Evolutionary conservation across 2,113 vertebrate species (phyloP).

Genomic region (Paradoxurus hermaphroditus): DNA sequence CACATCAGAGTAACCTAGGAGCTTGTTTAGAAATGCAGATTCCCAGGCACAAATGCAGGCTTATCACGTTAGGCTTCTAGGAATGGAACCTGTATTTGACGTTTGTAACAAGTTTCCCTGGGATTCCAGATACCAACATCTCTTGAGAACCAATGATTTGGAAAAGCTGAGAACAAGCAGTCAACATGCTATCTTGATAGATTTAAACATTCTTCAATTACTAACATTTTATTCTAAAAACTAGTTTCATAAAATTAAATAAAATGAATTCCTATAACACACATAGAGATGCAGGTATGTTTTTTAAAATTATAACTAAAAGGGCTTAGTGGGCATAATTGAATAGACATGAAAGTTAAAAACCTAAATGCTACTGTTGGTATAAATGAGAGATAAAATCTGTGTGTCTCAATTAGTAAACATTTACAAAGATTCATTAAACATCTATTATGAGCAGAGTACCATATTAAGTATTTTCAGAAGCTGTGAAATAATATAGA

Average conservation of each 20-base stretch:
- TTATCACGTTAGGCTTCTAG: neutral
- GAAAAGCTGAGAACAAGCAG: neutral
- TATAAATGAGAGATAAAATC: neutral
- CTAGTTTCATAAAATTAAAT: neutral
- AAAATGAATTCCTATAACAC: neutral
- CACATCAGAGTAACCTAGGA: neutral
- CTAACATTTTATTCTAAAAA: constrained; percentile 18
- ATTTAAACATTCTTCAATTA: neutral
- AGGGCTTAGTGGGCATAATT: neutral
- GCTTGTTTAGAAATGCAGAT: neutral
- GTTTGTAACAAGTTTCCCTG: neutral
- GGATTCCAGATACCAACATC: neutral
- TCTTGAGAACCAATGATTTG: neutral
- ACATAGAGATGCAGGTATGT: neutral
- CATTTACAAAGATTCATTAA: neutral
- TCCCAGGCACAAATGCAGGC: neutral
- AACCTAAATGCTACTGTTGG: neutral
- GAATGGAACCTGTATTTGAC: neutral
- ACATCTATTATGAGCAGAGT: neutral
- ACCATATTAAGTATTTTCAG: neutral
- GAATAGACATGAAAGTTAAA: constrained; percentile 6
- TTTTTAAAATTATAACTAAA: neutral
- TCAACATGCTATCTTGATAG: neutral
- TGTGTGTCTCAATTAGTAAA: neutral
- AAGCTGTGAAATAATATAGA: neutral